These are phyloP conservation scores for Aproaerema taeniolella DNA, from an alignment of 2,888 invertebrate genomes.

Conservation along the genomic window DNA sequence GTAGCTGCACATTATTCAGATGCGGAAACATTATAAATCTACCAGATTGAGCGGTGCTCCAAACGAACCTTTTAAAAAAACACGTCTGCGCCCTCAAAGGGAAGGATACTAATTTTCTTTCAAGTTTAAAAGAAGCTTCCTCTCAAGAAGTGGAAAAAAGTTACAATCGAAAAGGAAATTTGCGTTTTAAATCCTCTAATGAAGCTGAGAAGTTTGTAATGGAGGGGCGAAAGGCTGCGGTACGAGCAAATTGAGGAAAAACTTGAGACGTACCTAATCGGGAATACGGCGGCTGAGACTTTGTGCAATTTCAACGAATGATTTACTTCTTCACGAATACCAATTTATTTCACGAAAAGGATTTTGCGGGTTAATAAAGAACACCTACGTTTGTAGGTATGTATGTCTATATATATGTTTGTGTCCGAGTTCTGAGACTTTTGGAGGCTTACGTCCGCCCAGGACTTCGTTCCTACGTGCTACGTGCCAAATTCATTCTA, in stretches of 20 bases:
- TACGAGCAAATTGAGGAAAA: constrained; percentile 69
- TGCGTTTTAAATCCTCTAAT: constrained; percentile 78
- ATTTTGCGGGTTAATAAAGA: too few relatives aligned
- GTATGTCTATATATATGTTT: too few relatives aligned
- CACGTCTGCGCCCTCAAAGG: constrained; percentile 66
- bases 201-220: constrained; percentile 76
- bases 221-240: constrained; percentile 72
- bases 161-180: constrained; percentile 77
- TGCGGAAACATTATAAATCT: constrained; percentile 58
- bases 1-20: constrained; percentile 20
- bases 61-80: constrained; percentile 68
- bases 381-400: too few relatives aligned
- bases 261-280: constrained; percentile 27
- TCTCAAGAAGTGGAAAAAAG: constrained; percentile 75
- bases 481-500: too few relatives aligned
- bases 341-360: too few relatives aligned
- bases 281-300: background rate
- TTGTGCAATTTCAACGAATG: constrained; percentile 1
- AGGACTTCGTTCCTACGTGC: too few relatives aligned
- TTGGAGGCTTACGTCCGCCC: too few relatives aligned
- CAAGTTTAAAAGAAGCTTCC: constrained; percentile 72
- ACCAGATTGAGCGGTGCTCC: constrained; percentile 62
- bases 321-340: constrained; percentile 3
- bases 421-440: too few relatives aligned
- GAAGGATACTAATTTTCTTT: constrained; percentile 74